Evolutionary conservation across 2,797 vertebrate genomes (phyloP).

Genomic region (Apogon hyalosoma): DNA sequence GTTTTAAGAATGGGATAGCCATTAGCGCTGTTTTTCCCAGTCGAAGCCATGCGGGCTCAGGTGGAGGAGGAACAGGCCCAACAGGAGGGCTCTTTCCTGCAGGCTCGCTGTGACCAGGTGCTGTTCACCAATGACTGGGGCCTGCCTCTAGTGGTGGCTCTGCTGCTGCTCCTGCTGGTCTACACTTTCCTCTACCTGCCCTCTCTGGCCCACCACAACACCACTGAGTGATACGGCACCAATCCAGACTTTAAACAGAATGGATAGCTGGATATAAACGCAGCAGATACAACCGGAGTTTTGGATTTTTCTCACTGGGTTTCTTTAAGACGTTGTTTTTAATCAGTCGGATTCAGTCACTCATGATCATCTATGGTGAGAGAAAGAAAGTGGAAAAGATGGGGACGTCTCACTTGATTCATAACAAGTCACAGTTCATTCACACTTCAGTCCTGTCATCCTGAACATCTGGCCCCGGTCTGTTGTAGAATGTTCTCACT

Average conservation of each 20-base stretch:
- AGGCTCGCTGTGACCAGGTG: slow-evolving; percentile 82
- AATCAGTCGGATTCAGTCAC: slow-evolving; percentile 15
- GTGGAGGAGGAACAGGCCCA: slow-evolving; percentile 19
- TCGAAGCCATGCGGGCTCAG: slow-evolving; percentile 42
- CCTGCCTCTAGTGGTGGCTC: slow-evolving; percentile 77
- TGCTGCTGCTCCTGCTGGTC: slow-evolving; percentile 79
- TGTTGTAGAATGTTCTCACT: neutral
- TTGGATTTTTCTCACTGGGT: slow-evolving; percentile 12
- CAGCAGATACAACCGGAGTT: neutral
- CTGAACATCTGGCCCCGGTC: neutral
- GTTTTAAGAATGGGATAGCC: slow-evolving; percentile 8
- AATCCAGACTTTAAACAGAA: neutral
- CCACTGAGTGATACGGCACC: slow-evolving; percentile 42
- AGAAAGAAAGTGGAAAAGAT: slow-evolving; percentile 17
- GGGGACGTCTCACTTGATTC: slow-evolving; percentile 16
- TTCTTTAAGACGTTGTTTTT: slow-evolving; percentile 11
- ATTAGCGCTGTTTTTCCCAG: too few relatives aligned
- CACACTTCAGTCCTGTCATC: neutral
- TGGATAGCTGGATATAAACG: slow-evolving; percentile 7
- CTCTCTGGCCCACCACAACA: slow-evolving; percentile 76
- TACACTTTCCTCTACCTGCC: slow-evolving; percentile 85
- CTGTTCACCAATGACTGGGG: slow-evolving; percentile 83
- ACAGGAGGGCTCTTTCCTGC: slow-evolving; percentile 71
- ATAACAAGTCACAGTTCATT: neutral
- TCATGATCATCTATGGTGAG: neutral